Conservation (phyloP, 2,113 vertebrate genomes). For the Romanogobio albipinnatus region DNA sequence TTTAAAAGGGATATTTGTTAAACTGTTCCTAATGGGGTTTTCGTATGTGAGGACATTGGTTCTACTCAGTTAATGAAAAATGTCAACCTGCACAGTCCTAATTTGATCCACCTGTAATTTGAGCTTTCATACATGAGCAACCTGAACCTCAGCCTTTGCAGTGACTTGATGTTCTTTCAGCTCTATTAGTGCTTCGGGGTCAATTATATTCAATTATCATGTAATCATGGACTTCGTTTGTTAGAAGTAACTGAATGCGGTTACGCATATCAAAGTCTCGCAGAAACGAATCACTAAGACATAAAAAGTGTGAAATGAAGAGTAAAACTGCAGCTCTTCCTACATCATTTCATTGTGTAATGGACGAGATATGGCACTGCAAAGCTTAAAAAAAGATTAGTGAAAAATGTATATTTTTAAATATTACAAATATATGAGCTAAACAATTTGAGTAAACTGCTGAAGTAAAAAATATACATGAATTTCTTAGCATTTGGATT, state of each 20-base stretch:
- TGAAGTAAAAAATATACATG: background rate
- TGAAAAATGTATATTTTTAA: background rate
- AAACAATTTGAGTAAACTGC: background rate
- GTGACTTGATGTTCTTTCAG: background rate
- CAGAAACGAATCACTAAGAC: background rate
- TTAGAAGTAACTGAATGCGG: background rate
- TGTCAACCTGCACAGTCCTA: conserved; percentile 4
- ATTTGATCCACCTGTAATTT: conserved; percentile 32
- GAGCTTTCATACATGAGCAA: conserved; percentile 13
- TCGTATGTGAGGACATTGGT: background rate
- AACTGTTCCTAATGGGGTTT: background rate
- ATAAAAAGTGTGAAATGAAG: background rate
- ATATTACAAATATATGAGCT: background rate
- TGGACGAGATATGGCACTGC: background rate
- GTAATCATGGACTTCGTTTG: conserved; percentile 14
- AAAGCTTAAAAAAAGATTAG: background rate
- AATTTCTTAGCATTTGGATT: background rate
- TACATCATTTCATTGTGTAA: background rate
- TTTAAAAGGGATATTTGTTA: background rate
- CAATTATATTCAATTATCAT: conserved; percentile 38
- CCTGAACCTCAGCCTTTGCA: conserved; percentile 30
- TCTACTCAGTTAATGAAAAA: conserved; percentile 27
- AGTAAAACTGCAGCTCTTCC: background rate
- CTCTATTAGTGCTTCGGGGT: conserved; percentile 2
- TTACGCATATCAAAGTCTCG: background rate